phyloP scores from a whole-genome alignment of 1,140 invertebrate genomes.

The Trachelipus rathkii region DNA sequence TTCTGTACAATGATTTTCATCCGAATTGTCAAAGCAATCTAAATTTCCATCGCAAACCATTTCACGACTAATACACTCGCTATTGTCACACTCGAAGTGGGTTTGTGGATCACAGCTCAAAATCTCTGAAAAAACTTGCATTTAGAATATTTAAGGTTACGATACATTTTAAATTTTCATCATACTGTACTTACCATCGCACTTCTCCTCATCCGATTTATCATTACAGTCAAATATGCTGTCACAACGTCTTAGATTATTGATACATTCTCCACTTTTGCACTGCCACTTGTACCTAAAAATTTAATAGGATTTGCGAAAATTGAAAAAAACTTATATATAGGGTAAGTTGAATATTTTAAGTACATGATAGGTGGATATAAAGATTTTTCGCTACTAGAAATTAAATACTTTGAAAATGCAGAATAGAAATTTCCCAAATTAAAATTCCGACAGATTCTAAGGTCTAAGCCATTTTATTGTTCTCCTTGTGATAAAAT shows the following conservation, averaged over 20 bases:
- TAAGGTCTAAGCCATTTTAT: too few relatives aligned
- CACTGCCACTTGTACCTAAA: constrained; percentile 48
- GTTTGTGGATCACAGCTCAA: not conserved
- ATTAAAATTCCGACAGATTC: too few relatives aligned
- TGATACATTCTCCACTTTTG: constrained; percentile 52
- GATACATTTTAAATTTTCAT: too few relatives aligned
- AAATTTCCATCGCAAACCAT: not conserved
- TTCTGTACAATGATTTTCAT: not conserved
- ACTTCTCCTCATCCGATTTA: constrained; percentile 52
- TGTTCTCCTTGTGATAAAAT: too few relatives aligned
- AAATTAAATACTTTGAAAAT: too few relatives aligned
- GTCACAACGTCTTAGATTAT: constrained; percentile 51
- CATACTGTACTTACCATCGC: constrained; percentile 46
- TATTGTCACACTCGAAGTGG: not conserved
- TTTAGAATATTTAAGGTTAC: not conserved
- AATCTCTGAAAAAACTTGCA: not conserved
- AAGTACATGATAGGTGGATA: too few relatives aligned
- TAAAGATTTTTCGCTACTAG: too few relatives aligned
- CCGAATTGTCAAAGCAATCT: not conserved
- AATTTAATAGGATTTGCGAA: too few relatives aligned
- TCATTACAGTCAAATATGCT: constrained; percentile 53
- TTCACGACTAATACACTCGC: not conserved
- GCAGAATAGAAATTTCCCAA: too few relatives aligned
- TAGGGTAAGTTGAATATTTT: too few relatives aligned
- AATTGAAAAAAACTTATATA: too few relatives aligned